phyloP scores from a whole-genome alignment of 2,797 vertebrate species.

The Pipistrellus kuhlii region DNA sequence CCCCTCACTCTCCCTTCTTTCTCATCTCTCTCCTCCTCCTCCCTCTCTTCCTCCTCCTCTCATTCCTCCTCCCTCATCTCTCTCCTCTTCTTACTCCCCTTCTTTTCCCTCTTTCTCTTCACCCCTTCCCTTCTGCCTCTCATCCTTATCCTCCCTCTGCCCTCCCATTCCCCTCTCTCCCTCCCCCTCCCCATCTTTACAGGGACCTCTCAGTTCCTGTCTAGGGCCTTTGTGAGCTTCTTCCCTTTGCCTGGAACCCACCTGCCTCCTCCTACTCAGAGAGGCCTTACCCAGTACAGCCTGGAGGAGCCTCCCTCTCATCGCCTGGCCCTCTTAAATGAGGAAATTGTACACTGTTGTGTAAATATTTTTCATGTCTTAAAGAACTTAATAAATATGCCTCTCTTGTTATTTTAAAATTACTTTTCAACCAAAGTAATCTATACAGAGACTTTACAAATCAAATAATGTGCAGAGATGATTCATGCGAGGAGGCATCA shows the following conservation, averaged over 20 bases:
- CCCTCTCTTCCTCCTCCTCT: accelerated
- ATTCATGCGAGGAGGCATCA: not conserved
- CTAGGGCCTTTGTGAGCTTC: not conserved
- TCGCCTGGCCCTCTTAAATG: not conserved
- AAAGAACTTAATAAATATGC: not conserved
- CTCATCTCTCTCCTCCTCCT: not conserved
- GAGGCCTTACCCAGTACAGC: not conserved
- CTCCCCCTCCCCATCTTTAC: no score
- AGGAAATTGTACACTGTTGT: not conserved
- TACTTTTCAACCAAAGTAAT: not conserved
- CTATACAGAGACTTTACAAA: constrained; percentile 22
- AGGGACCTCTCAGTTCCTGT: not conserved
- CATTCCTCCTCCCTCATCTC: accelerated
- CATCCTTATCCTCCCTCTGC: not conserved
- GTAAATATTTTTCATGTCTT: not conserved
- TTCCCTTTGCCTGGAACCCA: not conserved
- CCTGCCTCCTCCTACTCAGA: not conserved
- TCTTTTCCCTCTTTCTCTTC: accelerated
- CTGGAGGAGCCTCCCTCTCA: no score
- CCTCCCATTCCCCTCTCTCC: not conserved
- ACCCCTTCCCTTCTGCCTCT: not conserved
- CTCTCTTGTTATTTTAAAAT: constrained; percentile 26
- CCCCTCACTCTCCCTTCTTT: not conserved
- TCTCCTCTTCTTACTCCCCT: accelerated
- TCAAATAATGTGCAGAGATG: constrained; percentile 4